Base-by-base conservation (phyloP, 2,888 invertebrate species). In the Hedya salicella region DNA sequence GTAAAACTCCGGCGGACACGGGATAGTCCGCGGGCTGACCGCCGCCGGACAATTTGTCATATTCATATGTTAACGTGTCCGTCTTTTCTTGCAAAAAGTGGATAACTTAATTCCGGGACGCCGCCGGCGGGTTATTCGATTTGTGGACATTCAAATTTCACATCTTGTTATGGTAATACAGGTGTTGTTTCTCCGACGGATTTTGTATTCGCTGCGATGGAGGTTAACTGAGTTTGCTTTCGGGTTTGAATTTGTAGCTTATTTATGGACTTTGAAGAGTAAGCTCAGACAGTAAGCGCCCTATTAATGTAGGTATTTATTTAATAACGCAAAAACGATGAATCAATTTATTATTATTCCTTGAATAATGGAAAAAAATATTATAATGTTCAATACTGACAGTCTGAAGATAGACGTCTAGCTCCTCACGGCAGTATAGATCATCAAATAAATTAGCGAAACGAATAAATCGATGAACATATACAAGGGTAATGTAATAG, bases 31-130 rank as follows among this genome's bases (percentile, higher is more conserved):
- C 77, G 84, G 81, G 74, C 86, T 82, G 87, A 86, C 89, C 89
- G 83, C 85, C 81, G 81, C 77, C 87, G 83, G 83, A 91, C 92
- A 92, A 92, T 93, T 92, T 92, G 92, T 93, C 93, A 92, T 92
- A 93, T 93, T 92, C 92, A 92, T 92, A 92, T 91, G 92, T 92
- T 91, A 92, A 92, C 91, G 89, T 88, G 87, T 75, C 84, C 90
- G 88, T 89, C 91, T 91, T 91, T 91, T 91, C 91, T 91, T 91
- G 88, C 89, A 90, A 91, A 92, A 91, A 91, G 89, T 88, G 89
- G 89, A 88, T 91, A 92, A 91, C 90, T 91, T 90, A 88, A 91
- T 91, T 89, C 87, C 82, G 80, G 77, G 72, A 71, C 73, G 78
- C 79, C 74, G 83, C 78, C 81, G 83, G 74, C 73, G 80, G 84